Conservation (phyloP, 2,888 invertebrate genomes). For the Meliscaeva auricollis region DNA sequence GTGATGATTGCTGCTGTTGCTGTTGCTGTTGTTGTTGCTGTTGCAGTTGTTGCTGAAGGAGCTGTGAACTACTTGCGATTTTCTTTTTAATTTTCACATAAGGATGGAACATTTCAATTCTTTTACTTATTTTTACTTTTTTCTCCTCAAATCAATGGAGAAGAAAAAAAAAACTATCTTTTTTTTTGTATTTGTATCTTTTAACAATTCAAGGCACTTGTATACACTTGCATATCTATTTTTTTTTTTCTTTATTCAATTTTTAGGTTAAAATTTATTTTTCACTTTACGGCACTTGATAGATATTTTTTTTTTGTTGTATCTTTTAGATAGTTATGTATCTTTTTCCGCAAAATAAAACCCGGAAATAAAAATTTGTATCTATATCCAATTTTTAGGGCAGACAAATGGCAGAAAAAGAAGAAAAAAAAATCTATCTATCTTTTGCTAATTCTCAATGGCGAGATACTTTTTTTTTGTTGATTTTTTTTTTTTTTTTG, state of each 20-base stretch:
- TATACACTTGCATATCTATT: slow-evolving; percentile 56
- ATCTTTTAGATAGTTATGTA: slow-evolving; percentile 31
- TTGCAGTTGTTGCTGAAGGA: slow-evolving; percentile 68
- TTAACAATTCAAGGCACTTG: slow-evolving; percentile 69
- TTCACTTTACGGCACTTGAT: slow-evolving; percentile 42
- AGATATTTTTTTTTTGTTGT: slow-evolving; percentile 32
- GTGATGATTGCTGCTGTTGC: slow-evolving; percentile 51
- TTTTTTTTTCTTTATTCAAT: too few relatives aligned
- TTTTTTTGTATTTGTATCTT: slow-evolving; percentile 31
- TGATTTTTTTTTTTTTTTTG: slow-evolving; percentile 32
- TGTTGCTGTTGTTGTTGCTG: slow-evolving; percentile 72
- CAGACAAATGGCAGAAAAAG: slow-evolving; percentile 7
- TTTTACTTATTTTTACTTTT: slow-evolving; percentile 74
- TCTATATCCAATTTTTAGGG: slow-evolving; percentile 63
- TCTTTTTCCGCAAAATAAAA: slow-evolving; percentile 51
- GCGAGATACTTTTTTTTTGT: slow-evolving; percentile 65
- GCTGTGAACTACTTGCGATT: slow-evolving; percentile 72
- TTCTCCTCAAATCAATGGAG: slow-evolving; percentile 17
- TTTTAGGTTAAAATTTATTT: slow-evolving; percentile 47
- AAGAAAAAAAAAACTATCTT: slow-evolving; percentile 13
- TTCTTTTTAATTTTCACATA: slow-evolving; percentile 84
- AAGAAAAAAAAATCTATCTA: slow-evolving; percentile 36
- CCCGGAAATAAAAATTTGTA: slow-evolving; percentile 74
- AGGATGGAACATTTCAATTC: slow-evolving; percentile 83
- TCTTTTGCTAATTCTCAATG: slow-evolving; percentile 75